Percentiles rank a stretch among this genome's conserved stretches.
phyloP scores from a whole-genome alignment of 2,113 vertebrate genomes.

The Hydrolagus affinis region DNA sequence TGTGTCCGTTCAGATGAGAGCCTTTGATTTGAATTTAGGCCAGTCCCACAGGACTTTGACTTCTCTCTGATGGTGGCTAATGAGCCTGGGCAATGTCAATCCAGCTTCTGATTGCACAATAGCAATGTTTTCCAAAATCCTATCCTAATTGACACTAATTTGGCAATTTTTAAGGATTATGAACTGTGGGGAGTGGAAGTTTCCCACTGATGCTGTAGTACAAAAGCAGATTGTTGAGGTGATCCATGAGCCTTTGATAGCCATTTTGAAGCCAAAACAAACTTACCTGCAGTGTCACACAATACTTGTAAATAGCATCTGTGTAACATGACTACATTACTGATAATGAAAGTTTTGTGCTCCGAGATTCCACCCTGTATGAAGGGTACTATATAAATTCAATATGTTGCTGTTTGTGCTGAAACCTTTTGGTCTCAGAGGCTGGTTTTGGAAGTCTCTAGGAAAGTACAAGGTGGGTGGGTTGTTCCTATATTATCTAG shows the following conservation, averaged over 20 bases:
- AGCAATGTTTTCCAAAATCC: neutral
- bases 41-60: neutral
- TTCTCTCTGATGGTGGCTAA: neutral
- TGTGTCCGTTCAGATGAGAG: neutral
- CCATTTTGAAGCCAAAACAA: no score
- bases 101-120: neutral
- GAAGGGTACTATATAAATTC: no score
- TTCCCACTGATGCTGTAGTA: no score
- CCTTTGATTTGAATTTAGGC: neutral
- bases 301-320: no score
- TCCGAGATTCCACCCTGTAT: no score
- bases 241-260: no score
- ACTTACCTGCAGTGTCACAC: no score
- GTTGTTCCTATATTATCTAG: neutral
- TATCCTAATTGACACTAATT: neutral
- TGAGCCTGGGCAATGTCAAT: neutral
- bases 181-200: no score
- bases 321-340: no score
- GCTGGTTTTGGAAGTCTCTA: neutral
- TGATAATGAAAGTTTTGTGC: no score
- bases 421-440: neutral
- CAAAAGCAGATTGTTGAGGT: no score
- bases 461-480: neutral
- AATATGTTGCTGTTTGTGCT: no score
- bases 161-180: neutral